Evolutionary conservation across 64 coral and sea anemone species (phyloP).

Genomic region (Orbicella faveolata): DNA sequence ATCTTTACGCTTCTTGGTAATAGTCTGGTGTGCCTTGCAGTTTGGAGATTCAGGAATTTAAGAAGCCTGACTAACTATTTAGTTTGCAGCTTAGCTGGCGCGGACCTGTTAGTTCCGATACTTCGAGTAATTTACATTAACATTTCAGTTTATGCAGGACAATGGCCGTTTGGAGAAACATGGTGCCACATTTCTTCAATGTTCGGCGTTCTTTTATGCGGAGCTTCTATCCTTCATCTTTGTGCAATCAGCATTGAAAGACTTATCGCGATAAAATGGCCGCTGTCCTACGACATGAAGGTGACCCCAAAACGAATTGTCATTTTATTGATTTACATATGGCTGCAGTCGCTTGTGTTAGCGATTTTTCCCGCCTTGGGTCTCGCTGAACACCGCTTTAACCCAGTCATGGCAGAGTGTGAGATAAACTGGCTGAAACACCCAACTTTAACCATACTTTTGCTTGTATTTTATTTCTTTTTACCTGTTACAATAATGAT

Average conservation of each 20-base stretch:
- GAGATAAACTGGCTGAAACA: conserved; percentile 77
- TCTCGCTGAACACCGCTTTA: conserved; percentile 70
- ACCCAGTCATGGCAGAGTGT: conserved; percentile 55
- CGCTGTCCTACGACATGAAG: conserved; percentile 59
- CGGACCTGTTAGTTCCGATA: conserved; percentile 69
- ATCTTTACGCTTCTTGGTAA: conserved; percentile 69
- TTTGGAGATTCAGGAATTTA: conserved; percentile 87
- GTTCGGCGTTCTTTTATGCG: conserved; percentile 74
- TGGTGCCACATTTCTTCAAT: conserved; percentile 82
- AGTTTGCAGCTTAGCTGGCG: conserved; percentile 75
- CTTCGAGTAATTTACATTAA: conserved; percentile 64
- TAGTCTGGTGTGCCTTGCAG: conserved; percentile 64
- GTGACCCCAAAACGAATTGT: conserved; percentile 62
- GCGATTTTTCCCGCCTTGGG: conserved; percentile 62
- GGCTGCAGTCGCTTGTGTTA: conserved; percentile 61
- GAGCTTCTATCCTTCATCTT: conserved; percentile 85
- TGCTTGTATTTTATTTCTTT: conserved; percentile 73
- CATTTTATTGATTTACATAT: conserved; percentile 58
- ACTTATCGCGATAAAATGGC: conserved; percentile 85
- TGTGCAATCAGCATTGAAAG: conserved; percentile 77
- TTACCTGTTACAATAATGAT: conserved; percentile 66
- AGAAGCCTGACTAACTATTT: conserved; percentile 82
- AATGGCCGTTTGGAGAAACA: conserved; percentile 69
- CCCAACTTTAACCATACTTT: conserved; percentile 56
- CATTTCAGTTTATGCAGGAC: conserved; percentile 55